Base-by-base conservation (phyloP, 2,888 invertebrate genomes). In the Drosophila suboccidentalis region DNA sequence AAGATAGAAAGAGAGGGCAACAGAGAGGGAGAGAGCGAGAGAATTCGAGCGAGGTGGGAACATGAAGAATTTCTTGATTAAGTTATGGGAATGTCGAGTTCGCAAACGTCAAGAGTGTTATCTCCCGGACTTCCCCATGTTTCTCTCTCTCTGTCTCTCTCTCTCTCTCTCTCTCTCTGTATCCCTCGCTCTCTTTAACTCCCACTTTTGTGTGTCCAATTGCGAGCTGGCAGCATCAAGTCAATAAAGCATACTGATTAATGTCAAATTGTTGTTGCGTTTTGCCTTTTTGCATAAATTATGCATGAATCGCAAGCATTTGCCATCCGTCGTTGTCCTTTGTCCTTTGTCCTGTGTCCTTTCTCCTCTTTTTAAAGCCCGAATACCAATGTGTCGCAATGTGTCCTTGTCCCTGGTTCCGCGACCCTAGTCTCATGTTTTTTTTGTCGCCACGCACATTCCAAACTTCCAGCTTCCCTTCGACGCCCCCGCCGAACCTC, bases 51-150 rank as follows among this genome's bases (percentile, higher is more conserved):
- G 15, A 11, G 60, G 43, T 61, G 54, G 17, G 11, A 39, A 19
- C 61, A 61, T 63, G 66, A 81, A 72, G 89, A 89, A 89, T 85
- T 89, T 85, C 84, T 87, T 89, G 87, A 85, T 85, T 85, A 85
- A 85, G 89, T 87, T 79, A 79, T 87, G 66, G 74, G 82, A 89
- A 84, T 84, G 84, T 70, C 44, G 62, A 59, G 57, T 69, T 55
- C 53, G 49, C 36, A 76, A 63, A 64, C 57, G 62, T 62, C 66
- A 68, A 70, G 72, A 78, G 66, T 64, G 61, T 54, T 43, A 53
- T 50, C 50, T 66, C 46, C 34, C 34, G 55, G 9, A 38, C 32
- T 11, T 47, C 9, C 4, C 41, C 1, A 10, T 1, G 32, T 26
- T 10, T 36, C 44, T 34, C 8, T 15, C n/a, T 9, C 17, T n/a